These are phyloP conservation scores for Machimus atricapillus DNA, from an alignment of 2,888 invertebrate species.

Conservation along the genomic window DNA sequence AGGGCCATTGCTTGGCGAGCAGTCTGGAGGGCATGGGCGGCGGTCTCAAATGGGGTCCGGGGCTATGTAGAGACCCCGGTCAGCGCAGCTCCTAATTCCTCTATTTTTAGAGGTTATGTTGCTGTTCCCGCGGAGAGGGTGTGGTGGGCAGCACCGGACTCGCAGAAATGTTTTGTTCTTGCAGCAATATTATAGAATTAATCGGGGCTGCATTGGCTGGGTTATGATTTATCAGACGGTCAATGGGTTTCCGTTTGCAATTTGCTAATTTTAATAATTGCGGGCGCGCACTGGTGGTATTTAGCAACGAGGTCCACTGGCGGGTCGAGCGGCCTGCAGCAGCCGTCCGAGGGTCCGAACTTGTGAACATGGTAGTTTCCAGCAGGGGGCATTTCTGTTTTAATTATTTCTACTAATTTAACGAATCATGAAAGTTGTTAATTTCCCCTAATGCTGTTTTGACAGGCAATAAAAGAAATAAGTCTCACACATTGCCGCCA, in stretches of 20 bases:
- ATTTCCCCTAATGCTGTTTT: neutral
- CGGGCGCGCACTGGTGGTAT: neutral
- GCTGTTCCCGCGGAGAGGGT: constrained; percentile 17
- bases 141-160: neutral
- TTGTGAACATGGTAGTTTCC: neutral
- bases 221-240: neutral
- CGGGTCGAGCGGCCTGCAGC: neutral
- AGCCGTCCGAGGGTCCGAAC: neutral
- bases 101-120: neutral
- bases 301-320: neutral
- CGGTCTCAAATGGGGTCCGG: neutral
- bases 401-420: neutral
- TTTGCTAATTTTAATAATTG: constrained; percentile 24
- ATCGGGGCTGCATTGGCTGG: neutral
- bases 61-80: neutral
- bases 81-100: neutral
- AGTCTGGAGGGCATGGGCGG: neutral
- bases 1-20: neutral
- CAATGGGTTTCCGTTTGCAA: constrained; percentile 16
- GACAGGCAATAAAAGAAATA: neutral
- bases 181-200: constrained; percentile 29
- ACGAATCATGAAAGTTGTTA: neutral
- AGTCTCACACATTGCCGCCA: neutral
- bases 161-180: neutral
- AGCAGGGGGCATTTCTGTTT: constrained; percentile 2